phyloP scores from a whole-genome alignment of 2,888 invertebrate species.

The Lathronympha strigana region DNA sequence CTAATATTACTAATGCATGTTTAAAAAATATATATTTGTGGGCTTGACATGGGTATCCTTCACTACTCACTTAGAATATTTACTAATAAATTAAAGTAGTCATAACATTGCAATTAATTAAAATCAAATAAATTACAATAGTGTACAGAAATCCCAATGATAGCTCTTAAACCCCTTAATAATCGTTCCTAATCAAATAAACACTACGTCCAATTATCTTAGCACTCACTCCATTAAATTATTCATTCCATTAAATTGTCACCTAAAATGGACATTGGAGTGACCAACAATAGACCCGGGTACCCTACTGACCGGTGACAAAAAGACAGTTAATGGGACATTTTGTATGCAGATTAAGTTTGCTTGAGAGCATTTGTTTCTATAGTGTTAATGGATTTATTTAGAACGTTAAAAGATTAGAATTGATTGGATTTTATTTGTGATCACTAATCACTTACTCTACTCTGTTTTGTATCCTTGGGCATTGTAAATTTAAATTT shows the following conservation, averaged over 20 bases:
- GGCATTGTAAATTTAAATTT: neutral
- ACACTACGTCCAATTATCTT: slow-evolving; percentile 43
- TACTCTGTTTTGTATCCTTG: neutral
- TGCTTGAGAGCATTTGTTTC: slow-evolving; percentile 48
- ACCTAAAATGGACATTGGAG: slow-evolving; percentile 61
- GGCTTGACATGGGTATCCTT: too few relatives aligned
- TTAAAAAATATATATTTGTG: neutral
- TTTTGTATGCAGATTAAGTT: slow-evolving; percentile 77
- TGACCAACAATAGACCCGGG: slow-evolving; percentile 65
- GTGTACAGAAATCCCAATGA: slow-evolving; percentile 7
- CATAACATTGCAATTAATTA: too few relatives aligned
- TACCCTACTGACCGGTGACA: slow-evolving; percentile 60
- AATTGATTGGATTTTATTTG: slow-evolving; percentile 17
- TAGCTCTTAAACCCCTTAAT: slow-evolving; percentile 30
- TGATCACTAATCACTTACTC: neutral
- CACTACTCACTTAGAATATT: neutral
- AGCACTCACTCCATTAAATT: slow-evolving; percentile 59
- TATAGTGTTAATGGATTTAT: slow-evolving; percentile 33
- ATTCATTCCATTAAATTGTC: slow-evolving; percentile 64
- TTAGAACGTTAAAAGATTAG: slow-evolving; percentile 21
- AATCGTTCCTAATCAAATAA: slow-evolving; percentile 39
- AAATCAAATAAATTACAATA: neutral
- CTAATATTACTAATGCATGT: neutral
- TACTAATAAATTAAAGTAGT: neutral
- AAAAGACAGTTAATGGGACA: slow-evolving; percentile 68